phyloP scores from a whole-genome alignment of 2,888 invertebrate genomes.

The Thumatha senex region DNA sequence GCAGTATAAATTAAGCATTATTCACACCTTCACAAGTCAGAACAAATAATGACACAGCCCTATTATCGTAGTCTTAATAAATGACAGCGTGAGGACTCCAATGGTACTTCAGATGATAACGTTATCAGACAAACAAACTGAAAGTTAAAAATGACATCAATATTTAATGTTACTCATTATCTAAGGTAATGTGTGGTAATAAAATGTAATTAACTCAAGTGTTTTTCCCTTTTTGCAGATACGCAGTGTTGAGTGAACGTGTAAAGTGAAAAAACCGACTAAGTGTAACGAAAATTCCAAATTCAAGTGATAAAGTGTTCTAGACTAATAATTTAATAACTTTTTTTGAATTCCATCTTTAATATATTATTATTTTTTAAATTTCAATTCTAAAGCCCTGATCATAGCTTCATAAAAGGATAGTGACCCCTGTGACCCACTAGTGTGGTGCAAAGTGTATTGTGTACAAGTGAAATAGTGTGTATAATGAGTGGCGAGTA shows the following conservation, averaged over 20 bases:
- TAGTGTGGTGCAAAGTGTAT: slow-evolving; percentile 22
- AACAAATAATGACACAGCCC: neutral
- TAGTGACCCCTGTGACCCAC: neutral
- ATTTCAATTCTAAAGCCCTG: neutral
- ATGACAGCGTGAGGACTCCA: neutral
- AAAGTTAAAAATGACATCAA: slow-evolving; percentile 44
- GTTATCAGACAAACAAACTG: slow-evolving; percentile 25
- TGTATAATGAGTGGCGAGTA: slow-evolving; percentile 75
- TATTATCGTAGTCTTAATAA: neutral
- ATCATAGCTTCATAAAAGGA: neutral
- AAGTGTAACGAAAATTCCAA: slow-evolving; percentile 12
- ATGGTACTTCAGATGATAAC: slow-evolving; percentile 31
- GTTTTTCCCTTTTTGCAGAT: slow-evolving; percentile 34
- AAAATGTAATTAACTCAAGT: slow-evolving; percentile 23
- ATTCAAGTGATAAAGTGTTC: slow-evolving; percentile 3
- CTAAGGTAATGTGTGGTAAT: slow-evolving; percentile 6
- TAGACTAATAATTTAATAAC: neutral
- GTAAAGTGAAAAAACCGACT: slow-evolving; percentile 3
- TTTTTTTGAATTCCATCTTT: too few species aligned
- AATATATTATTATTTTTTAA: too few species aligned
- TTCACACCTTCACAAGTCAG: neutral
- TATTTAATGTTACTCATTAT: slow-evolving; percentile 39
- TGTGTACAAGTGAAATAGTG: slow-evolving; percentile 29
- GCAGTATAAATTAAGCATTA: too few species aligned
- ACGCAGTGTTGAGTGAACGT: slow-evolving; percentile 17